A percentile compares a stretch with the other conserved stretches of the same genome.
Evolutionary conservation across 2,888 invertebrate species (phyloP).

Genomic region (Acrobasis suavella): DNA sequence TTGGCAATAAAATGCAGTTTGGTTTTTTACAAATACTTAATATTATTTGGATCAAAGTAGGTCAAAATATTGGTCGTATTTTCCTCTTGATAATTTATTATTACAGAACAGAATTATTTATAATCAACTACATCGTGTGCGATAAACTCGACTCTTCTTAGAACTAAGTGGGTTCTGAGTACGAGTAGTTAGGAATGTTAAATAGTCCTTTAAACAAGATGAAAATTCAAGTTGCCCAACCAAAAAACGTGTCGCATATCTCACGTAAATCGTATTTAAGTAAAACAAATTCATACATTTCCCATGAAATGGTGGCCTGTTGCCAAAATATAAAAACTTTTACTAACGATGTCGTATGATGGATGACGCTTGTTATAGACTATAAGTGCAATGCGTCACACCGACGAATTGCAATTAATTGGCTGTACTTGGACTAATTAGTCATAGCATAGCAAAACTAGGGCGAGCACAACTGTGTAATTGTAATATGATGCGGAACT

Average conservation of each 20-base stretch:
- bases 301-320: neutral
- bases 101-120: no score
- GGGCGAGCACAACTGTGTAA: constrained; percentile 18
- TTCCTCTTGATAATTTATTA: no score
- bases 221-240: neutral
- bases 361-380: neutral
- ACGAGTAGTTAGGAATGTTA: no score
- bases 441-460: constrained; percentile 22
- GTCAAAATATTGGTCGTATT: no score
- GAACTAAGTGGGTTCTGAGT: no score
- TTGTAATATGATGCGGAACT: constrained; percentile 21
- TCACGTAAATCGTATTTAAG: neutral
- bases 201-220: no score
- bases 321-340: neutral
- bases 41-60: no score
- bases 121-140: no score
- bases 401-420: constrained; percentile 18
- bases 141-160: no score
- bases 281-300: neutral
- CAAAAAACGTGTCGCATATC: neutral
- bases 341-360: constrained; percentile 5
- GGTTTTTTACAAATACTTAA: no score
- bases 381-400: constrained; percentile 13
- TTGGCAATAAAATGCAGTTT: no score
- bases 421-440: constrained; percentile 21